Percentiles rank a stretch among this genome's conserved stretches.
These are phyloP conservation scores for Amorpha juglandis DNA, from an alignment of 2,888 invertebrate genomes.

Conservation along the genomic window DNA sequence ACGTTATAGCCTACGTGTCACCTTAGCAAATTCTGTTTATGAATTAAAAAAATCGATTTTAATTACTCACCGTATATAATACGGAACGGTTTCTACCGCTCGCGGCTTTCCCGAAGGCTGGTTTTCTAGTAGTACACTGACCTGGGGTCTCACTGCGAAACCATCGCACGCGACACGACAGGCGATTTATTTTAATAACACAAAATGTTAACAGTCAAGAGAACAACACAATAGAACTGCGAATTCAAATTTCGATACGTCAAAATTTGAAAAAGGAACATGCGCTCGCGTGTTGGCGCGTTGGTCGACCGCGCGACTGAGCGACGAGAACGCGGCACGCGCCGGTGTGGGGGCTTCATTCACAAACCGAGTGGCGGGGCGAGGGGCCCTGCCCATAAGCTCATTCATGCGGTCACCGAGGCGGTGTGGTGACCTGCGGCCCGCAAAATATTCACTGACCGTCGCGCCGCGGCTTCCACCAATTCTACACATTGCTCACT, in stretches of 20 bases:
- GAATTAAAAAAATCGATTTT: slow-evolving; percentile 57
- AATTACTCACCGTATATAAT: slow-evolving; percentile 73
- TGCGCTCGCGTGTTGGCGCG: slow-evolving; percentile 76
- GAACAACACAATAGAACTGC: slow-evolving; percentile 60
- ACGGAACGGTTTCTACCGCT: slow-evolving; percentile 58
- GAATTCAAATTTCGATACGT: slow-evolving; percentile 71
- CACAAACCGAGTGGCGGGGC: slow-evolving; percentile 77
- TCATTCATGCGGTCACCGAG: slow-evolving; percentile 73
- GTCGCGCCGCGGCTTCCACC: background rate
- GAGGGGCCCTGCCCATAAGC: slow-evolving; percentile 60
- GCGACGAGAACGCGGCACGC: slow-evolving; percentile 73
- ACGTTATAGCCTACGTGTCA: slow-evolving; percentile 73
- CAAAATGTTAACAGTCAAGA: slow-evolving; percentile 51
- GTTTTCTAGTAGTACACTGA: slow-evolving; percentile 44
- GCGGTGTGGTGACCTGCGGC: slow-evolving; percentile 30
- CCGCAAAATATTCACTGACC: slow-evolving; percentile 29
- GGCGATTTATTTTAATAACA: slow-evolving; percentile 28
- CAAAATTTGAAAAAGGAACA: slow-evolving; percentile 57
- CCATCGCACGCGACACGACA: slow-evolving; percentile 47
- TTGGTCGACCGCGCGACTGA: slow-evolving; percentile 77
- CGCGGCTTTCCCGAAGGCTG: slow-evolving; percentile 65
- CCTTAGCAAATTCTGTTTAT: slow-evolving; percentile 55
- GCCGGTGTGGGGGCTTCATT: slow-evolving; percentile 81
- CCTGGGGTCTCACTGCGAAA: slow-evolving; percentile 47
- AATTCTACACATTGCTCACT: slow-evolving; percentile 13